phyloP scores from a whole-genome alignment of 2,113 vertebrate species.

The Embiotoca jacksoni region DNA sequence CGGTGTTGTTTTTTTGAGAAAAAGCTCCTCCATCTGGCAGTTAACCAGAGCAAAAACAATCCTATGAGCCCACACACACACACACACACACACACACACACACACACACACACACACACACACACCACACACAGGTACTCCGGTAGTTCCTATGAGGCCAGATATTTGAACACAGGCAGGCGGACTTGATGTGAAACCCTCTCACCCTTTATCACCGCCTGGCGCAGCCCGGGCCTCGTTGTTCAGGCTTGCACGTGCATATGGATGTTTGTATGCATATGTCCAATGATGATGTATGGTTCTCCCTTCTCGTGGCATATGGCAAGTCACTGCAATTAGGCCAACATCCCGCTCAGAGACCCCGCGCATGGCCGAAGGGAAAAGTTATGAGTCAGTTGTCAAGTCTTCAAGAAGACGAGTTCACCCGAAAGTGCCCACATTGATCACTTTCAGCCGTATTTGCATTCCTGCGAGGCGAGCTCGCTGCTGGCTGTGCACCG shows the following conservation, averaged over 20 bases:
- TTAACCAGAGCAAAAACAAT: conserved; percentile 41
- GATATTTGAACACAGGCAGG: conserved; percentile 35
- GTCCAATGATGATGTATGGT: conserved; percentile 60
- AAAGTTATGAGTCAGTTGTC: conserved; percentile 33
- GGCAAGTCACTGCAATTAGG: conserved; percentile 54
- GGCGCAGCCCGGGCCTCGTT: conserved; percentile 2
- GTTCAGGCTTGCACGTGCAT: conserved; percentile 19
- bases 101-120: conserved; percentile 4
- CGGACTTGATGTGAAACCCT: conserved; percentile 33
- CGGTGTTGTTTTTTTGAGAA: conserved; percentile 41
- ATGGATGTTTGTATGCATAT: conserved; percentile 51
- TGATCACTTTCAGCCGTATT: conserved; percentile 51
- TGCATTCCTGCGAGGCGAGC: conserved; percentile 38
- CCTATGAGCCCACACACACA: conserved; percentile 3
- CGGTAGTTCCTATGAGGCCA: conserved; percentile 29
- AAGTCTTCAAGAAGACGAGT: conserved; percentile 17
- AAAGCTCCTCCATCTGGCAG: conserved; percentile 43
- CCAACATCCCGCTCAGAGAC: conserved; percentile 25
- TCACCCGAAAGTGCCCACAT: conserved; percentile 35
- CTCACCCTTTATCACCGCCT: conserved; percentile 21
- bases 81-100: background rate
- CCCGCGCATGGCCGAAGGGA: background rate
- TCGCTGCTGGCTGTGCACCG: background rate
- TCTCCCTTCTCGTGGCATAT: conserved; percentile 35
- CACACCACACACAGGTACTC: conserved; percentile 13